These are phyloP conservation scores for Protobothrops mucrosquamatus DNA, from an alignment of 2,113 vertebrate genomes.

Conservation along the genomic window DNA sequence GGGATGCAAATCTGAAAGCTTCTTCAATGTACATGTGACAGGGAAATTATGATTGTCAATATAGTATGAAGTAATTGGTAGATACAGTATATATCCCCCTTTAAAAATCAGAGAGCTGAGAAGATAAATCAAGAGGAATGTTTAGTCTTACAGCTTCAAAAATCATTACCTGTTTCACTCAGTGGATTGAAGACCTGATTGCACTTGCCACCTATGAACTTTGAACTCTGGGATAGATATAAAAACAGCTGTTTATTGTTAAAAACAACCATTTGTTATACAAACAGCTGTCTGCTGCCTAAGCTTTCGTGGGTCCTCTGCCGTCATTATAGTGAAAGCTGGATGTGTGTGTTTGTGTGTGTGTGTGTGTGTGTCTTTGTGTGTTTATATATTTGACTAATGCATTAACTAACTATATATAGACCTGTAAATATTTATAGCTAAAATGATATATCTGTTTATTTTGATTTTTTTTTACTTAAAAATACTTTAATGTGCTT, in stretches of 20 bases:
- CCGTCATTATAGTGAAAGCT: too few relatives aligned
- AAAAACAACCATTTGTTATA: too few relatives aligned
- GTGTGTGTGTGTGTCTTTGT: too few relatives aligned
- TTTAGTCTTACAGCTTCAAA: not conserved
- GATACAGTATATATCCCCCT: not conserved
- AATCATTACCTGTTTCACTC: not conserved
- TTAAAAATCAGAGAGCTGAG: not conserved
- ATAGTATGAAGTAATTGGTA: not conserved
- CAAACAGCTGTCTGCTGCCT: too few relatives aligned
- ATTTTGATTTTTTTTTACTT: not conserved
- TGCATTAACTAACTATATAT: not conserved
- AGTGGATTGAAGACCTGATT: not conserved
- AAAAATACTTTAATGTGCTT: not conserved
- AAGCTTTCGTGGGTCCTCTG: too few relatives aligned
- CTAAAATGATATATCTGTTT: not conserved
- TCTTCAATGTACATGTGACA: not conserved
- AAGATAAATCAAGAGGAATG: not conserved
- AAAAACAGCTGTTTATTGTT: too few relatives aligned
- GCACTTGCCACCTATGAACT: not conserved
- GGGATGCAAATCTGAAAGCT: not conserved
- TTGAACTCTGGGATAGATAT: too few relatives aligned
- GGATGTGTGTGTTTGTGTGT: too few relatives aligned
- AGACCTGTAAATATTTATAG: not conserved
- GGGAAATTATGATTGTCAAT: not conserved
- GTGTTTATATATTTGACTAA: not conserved